Conservation (phyloP, 2,888 invertebrate species). For the Camptogramma bilineatum region DNA sequence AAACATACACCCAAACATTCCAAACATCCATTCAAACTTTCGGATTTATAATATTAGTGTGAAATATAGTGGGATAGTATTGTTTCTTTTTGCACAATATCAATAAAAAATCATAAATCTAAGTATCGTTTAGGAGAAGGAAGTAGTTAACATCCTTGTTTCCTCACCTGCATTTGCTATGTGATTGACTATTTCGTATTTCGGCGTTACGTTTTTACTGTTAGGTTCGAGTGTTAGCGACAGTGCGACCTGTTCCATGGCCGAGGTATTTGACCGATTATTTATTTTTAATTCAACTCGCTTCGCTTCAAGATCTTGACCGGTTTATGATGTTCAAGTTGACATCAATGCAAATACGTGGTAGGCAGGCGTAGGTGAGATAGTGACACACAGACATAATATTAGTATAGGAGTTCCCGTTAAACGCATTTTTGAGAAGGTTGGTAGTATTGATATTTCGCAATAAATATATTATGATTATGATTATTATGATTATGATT, state of each 20-base stretch:
- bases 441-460: not conserved
- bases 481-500: too few species aligned
- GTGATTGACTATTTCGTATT: conserved; percentile 13
- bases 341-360: conserved; percentile 41
- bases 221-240: conserved; percentile 41
- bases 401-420: conserved; percentile 34
- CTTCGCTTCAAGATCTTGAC: conserved; percentile 34
- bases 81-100: not conserved
- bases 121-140: not conserved
- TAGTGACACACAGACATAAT: conserved; percentile 41
- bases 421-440: conserved; percentile 38
- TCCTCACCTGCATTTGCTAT: conserved; percentile 1
- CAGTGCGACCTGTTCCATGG: conserved; percentile 45
- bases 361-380: conserved; percentile 29
- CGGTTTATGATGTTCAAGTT: conserved; percentile 39
- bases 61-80: too few species aligned
- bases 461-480: too few species aligned
- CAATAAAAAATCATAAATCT: not conserved
- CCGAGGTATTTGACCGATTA: conserved; percentile 56
- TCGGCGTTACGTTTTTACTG: conserved; percentile 43
- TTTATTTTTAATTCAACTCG: conserved; percentile 43
- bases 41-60: too few species aligned
- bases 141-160: not conserved
- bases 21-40: too few species aligned
- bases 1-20: too few species aligned